Base-by-base conservation (phyloP, 92 coral and sea anemone genomes). In the Palythoa heliodiscus region DNA sequence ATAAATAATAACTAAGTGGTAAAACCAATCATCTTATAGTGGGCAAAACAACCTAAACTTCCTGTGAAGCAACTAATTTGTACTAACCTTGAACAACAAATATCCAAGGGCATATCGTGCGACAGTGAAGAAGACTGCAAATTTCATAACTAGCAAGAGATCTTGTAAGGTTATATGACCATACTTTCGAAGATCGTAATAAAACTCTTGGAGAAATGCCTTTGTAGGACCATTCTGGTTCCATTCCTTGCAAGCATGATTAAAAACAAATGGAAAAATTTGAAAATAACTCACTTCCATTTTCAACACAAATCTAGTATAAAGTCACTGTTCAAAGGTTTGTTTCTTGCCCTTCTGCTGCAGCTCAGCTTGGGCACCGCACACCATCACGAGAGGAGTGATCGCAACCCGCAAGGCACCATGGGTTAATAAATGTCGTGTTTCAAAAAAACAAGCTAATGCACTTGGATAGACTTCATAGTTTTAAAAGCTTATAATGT, bases 81-180 rank as follows among this genome's bases (percentile, higher is more conserved):
- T 48, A 75, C 95, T 66, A 14, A 97, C 99, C 98, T 91, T 83
- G 75, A 93, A 97, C 13, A 93, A 7, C 29, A 80, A 66, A 29
- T 82, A 61, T 3, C 91, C 89, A 57, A 92, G 58, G 11, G 83
- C 88, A 66, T 89, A 91, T 70, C 99, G 92, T 58, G 90, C 81
- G 52, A 94, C 20, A 23, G 99, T 97, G 82, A 97, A 93, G 55
- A 88, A 67, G 58, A 97, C 86, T 19, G 95, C 99, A 11, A 97
- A 83, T 35, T 85, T 1, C 25, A 92, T 20, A 60, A 88, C 88
- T 40, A 90, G 47, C 7, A 63, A 39, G 25, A 94, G 69, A 72
- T 97, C 99, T n/a, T 88, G 52, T 25, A 47, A 43, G 5, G 90
- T 83, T 54, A 97, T 90, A 15, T 86, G 87, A 29, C 99, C 94